phyloP scores from a whole-genome alignment of 2,888 invertebrate species.

The Neuroscelio doddi region DNA sequence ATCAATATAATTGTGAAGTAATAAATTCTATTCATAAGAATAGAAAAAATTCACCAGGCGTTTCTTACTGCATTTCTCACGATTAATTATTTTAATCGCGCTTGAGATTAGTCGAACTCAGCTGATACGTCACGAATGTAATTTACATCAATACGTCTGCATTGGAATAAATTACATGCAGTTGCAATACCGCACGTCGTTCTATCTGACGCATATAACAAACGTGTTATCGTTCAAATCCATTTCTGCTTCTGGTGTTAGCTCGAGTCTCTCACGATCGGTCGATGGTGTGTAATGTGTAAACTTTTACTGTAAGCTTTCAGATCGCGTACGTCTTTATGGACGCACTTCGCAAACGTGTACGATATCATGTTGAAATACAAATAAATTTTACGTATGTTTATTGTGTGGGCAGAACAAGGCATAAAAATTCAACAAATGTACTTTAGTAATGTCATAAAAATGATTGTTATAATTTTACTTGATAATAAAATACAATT shows the following conservation, averaged over 20 bases:
- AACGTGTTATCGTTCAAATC: conserved; percentile 64
- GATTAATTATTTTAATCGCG: conserved; percentile 65
- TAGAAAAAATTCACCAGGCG: too few species aligned
- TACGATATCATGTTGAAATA: conserved; percentile 36
- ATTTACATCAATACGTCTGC: conserved; percentile 61
- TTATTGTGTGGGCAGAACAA: conserved; percentile 19
- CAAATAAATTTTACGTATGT: conserved; percentile 33
- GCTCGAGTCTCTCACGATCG: conserved; percentile 46
- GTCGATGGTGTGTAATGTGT: conserved; percentile 32
- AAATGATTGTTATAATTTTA: too few species aligned
- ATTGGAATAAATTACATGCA: conserved; percentile 66
- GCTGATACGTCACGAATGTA: conserved; percentile 66
- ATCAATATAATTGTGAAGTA: too few species aligned
- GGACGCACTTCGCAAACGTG: conserved; percentile 37
- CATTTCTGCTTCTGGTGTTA: conserved; percentile 57
- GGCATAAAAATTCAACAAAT: not conserved
- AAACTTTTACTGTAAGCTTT: conserved; percentile 37
- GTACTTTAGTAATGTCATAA: too few species aligned
- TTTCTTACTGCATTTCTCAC: too few species aligned
- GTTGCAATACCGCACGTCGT: conserved; percentile 56
- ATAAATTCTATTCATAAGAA: too few species aligned
- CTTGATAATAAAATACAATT: too few species aligned
- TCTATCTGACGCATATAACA: conserved; percentile 64
- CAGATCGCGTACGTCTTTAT: conserved; percentile 46
- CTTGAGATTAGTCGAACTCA: conserved; percentile 64